A percentile compares a stretch with the other conserved stretches of the same genome.
Conservation (phyloP, 1,140 invertebrate species). For the Eufriesea mexicana region DNA sequence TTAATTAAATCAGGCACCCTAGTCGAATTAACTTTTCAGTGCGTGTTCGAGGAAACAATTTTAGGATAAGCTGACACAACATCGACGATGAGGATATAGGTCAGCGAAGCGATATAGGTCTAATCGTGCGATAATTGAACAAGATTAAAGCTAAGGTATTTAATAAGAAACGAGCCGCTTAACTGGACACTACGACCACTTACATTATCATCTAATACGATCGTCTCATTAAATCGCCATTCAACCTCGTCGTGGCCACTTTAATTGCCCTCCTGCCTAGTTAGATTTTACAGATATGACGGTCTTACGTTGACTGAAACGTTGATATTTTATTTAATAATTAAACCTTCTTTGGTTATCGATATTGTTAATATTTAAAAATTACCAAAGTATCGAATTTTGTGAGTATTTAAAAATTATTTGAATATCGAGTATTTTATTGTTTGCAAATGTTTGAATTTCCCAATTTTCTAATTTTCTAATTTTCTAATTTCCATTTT, state of each 20-base stretch:
- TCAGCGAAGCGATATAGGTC: background rate
- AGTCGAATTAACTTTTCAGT: conserved; percentile 23
- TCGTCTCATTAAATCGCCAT: background rate
- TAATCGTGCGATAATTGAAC: conserved; percentile 24
- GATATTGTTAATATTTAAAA: too few species aligned
- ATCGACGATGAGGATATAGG: background rate
- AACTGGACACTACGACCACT: conserved; percentile 2
- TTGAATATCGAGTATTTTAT: too few species aligned
- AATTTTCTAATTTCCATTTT: too few species aligned
- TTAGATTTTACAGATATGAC: too few species aligned
- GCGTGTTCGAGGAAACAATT: conserved; percentile 38
- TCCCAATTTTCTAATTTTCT: too few species aligned
- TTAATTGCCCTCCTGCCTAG: background rate
- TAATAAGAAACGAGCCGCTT: conserved; percentile 11
- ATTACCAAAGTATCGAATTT: too few species aligned
- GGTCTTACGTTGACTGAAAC: too few species aligned
- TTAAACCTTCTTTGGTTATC: too few species aligned
- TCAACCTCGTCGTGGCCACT: too few species aligned
- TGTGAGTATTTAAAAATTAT: too few species aligned
- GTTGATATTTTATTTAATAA: too few species aligned
- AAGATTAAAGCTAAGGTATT: conserved; percentile 10
- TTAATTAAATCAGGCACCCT: conserved; percentile 30
- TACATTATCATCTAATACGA: background rate
- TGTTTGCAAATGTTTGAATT: too few species aligned
- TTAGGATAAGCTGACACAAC: conserved; percentile 19